A percentile compares a stretch with the other conserved stretches of the same genome.
phyloP scores from a whole-genome alignment of 2,113 vertebrate genomes.

The Archilochus colubris region DNA sequence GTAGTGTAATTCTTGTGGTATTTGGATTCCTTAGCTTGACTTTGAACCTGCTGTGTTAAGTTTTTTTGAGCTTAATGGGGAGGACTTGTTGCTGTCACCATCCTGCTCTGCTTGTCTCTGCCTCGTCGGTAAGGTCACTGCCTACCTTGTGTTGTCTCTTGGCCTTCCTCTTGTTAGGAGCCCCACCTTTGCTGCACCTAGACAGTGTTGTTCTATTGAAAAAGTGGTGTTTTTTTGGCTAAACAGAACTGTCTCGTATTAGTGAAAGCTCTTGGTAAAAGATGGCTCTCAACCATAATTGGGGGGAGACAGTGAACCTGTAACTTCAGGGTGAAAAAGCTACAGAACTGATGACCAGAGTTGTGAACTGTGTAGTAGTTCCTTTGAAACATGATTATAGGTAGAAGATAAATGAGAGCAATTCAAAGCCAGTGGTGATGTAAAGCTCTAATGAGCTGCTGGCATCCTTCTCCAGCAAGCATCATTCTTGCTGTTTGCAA shows the following conservation, averaged over 20 bases:
- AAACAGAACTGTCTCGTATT: not conserved
- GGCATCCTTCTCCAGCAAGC: not conserved
- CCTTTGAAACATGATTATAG: not conserved
- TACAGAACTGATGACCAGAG: not conserved
- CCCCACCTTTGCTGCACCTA: not conserved
- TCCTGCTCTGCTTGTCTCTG: not conserved
- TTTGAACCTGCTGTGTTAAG: not conserved
- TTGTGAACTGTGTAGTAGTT: not conserved
- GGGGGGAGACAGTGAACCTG: not conserved
- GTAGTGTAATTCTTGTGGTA: not conserved
- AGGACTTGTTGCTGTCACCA: not conserved
- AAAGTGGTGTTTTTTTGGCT: no score
- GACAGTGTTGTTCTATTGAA: not conserved
- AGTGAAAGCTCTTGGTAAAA: not conserved
- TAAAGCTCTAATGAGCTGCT: not conserved
- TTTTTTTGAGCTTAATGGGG: not conserved
- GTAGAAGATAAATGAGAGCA: not conserved
- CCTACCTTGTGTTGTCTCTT: not conserved
- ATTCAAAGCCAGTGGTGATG: not conserved
- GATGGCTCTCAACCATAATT: not conserved
- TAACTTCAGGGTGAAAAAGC: not conserved
- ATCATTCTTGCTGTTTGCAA: not conserved
- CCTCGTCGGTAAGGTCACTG: not conserved
- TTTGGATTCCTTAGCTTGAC: not conserved
- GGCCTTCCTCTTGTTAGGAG: not conserved